Base-by-base conservation (phyloP, 2,888 invertebrate species). In the Matsumyia berberina region DNA sequence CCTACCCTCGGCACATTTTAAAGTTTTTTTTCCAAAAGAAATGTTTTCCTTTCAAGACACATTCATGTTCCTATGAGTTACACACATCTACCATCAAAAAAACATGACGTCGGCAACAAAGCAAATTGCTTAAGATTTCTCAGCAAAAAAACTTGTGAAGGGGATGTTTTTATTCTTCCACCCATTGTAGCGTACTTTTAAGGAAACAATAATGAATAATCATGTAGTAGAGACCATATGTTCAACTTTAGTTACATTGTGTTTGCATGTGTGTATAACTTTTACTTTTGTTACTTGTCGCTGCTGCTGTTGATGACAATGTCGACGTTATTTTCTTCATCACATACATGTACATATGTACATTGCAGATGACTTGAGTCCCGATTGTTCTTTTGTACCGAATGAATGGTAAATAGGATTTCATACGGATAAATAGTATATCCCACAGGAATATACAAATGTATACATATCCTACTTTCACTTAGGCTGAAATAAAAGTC, bases 371-470 rank as follows among this genome's bases (percentile, higher is more conserved):
- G 64, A 49, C 46, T 64, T 17, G 29, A 33, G 29, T 51, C 39
- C 15, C 39, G 33, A 53, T 55, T 64, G 55, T 49, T 64, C 55
- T 44, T 33, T 39, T 58, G 37, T 60, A 60, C 51, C 39, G 49
- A 60, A 60, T 46, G 58, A 58, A 60, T 72, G 37, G 51, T 9
- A 60, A 72, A 62, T 72, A 51, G 49, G 60, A 39, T 60, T 51
- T 60, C 51, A 17, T 49, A 24, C 24, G 49, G 60, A 72, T 60
- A 72, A 60, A 60, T 19, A 53, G 53, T 24, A 67, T 24, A 67
- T 53, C 15, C 39, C 53, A 29, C 11, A 39, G 11, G 15, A 9
- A 53, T 33, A 17, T 17, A 11, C 7, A 12, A 31, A 60, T 17
- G 15, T 51, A 37, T 8, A 55, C 33, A n/a, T 17, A 44, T 42